These are phyloP conservation scores for Mastacembelus armatus DNA, from an alignment of 2,797 vertebrate genomes.

Conservation along the genomic window DNA sequence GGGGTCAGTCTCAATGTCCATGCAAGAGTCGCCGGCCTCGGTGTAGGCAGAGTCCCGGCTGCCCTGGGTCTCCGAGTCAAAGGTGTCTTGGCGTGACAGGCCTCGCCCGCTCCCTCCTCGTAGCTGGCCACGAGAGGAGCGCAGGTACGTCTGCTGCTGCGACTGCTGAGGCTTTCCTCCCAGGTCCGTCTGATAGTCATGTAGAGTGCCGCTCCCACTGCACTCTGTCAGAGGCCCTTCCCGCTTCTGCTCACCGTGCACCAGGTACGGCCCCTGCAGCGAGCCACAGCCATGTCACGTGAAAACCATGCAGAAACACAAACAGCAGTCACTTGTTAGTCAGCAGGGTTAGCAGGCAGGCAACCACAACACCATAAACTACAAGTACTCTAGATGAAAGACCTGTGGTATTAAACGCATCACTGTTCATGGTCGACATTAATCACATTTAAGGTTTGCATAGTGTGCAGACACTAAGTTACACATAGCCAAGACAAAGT, in stretches of 20 bases:
- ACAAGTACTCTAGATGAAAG: neutral
- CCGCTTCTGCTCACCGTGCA: constrained; percentile 89
- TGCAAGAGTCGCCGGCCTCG: constrained; percentile 92
- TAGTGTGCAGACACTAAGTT: neutral
- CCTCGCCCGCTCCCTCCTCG: constrained; percentile 81
- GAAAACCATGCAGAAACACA: constrained; percentile 82
- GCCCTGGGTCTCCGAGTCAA: constrained; percentile 93
- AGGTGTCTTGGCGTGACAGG: constrained; percentile 94
- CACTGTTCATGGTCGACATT: constrained; percentile 7
- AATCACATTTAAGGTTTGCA: neutral
- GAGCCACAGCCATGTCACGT: constrained; percentile 73
- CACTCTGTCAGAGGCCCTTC: constrained; percentile 87
- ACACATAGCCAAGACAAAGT: neutral
- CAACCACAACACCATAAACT: neutral
- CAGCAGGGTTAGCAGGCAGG: constrained; percentile 56
- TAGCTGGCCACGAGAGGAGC: constrained; percentile 81
- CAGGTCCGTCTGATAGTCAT: constrained; percentile 86
- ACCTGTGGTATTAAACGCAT: constrained; percentile 4
- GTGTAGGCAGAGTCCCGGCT: constrained; percentile 94
- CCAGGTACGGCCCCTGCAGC: constrained; percentile 91
- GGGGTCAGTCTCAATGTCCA: constrained; percentile 96
- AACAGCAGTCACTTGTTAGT: constrained; percentile 72
- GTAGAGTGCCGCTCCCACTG: constrained; percentile 79
- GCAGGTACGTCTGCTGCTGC: constrained; percentile 80
- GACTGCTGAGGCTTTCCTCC: constrained; percentile 83